Evolutionary conservation across 2,113 vertebrate species (phyloP), one percentile per base, ranked within the genome.

Genomic region (Seriola quinqueradiata): DNA sequence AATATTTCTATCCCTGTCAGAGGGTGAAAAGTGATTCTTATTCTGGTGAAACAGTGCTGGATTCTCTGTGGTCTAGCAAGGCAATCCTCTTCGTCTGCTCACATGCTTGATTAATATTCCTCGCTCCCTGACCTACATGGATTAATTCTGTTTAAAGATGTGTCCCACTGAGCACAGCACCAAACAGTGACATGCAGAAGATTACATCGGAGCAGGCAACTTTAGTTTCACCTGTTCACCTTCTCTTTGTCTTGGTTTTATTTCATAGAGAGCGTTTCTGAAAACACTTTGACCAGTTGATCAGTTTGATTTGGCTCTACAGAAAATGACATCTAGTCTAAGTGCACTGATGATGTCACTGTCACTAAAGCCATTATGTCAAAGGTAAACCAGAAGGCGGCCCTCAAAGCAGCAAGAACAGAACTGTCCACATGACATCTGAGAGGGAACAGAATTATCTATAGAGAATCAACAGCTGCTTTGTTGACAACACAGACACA

Each of bases 111-210:
- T 89, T 88, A 90, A 82, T 75, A 86, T 84, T 90, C 65, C 63
- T 66, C 60, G 67, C 57, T 86, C 48, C 25, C 83, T 83, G 83
- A 89, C 60, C 87, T 61, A 70, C 86, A 89, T 89, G 64, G 61
- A 73, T 85, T 82, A 66, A 85, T 87, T 87, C 75, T 82, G 77
- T 86, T 82, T 76, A 59, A 84, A 86, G 80, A 89, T 60, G 71
- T 36, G 74, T 44, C 66, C 50, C 66, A 58, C 38, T 44, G 13
- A 80, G 66, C 58, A 12, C 25, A 38, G 21, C 48, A 69, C 42
- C 67, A 74, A 84, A 81, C 54, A 81, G 76, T 79, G 55, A 73
- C 84, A 65, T 63, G 28, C 54, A 79, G 63, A 73, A 83, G 82
- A 84, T 84, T 68, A 77, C 32, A 36, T n/a, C 32, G 23, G 40